Conservation (phyloP, 2,113 vertebrate genomes). For the Pluvianellus socialis region DNA sequence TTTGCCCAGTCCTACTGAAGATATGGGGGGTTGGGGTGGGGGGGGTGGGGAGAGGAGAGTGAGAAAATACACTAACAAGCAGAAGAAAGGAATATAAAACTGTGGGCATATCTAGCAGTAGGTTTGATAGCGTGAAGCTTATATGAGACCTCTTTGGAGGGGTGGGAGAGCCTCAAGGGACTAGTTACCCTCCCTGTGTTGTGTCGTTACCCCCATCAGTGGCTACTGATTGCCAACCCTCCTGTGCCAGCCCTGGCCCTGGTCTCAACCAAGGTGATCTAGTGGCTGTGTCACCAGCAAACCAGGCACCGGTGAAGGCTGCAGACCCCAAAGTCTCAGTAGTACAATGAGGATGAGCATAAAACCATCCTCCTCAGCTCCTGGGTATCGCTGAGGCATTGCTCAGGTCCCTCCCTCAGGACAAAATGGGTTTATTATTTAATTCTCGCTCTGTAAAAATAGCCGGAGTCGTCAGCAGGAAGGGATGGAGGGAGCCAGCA, state of each 20-base stretch:
- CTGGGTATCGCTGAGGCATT: accelerated
- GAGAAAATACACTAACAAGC: background rate
- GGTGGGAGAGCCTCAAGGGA: background rate
- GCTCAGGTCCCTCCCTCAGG: background rate
- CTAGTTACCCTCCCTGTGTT: accelerated
- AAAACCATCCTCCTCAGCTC: background rate
- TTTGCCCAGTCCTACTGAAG: background rate
- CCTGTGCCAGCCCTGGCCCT: background rate
- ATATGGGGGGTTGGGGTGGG: too few relatives aligned
- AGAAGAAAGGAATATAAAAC: background rate
- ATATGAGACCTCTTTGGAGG: background rate
- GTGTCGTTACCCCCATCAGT: background rate
- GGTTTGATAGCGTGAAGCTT: background rate
- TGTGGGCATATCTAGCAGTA: background rate
- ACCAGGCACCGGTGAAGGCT: background rate
- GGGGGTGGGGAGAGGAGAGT: too few relatives aligned
- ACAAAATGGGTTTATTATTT: background rate
- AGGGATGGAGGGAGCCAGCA: background rate
- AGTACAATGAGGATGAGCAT: accelerated
- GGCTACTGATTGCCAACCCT: background rate
- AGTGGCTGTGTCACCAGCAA: background rate
- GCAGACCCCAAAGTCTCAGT: background rate
- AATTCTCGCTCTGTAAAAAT: background rate
- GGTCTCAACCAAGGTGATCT: background rate
- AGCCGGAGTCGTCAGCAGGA: background rate